Evolutionary conservation across 2,113 vertebrate genomes (phyloP).

Genomic region (Brachypodius melanocephalos): DNA sequence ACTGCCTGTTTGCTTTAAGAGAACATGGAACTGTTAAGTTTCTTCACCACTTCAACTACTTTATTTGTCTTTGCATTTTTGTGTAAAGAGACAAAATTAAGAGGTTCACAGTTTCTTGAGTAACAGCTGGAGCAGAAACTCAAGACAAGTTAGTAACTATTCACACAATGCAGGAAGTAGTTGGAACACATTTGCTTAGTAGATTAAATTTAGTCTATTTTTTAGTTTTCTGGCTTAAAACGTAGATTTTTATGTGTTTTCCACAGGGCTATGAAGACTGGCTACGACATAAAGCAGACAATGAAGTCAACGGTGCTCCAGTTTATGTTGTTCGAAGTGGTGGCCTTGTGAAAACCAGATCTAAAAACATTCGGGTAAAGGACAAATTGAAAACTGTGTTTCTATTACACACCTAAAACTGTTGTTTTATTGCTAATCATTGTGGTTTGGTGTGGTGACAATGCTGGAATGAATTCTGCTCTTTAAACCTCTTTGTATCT

Average conservation of each 20-base stretch:
- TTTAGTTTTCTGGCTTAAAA: background rate
- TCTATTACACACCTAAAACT: background rate
- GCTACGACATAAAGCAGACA: slow-evolving; percentile 97
- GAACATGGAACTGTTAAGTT: background rate
- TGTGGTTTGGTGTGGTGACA: background rate
- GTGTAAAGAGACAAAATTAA: background rate
- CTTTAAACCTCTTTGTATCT: background rate
- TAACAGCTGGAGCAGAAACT: background rate
- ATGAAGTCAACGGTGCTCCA: slow-evolving; percentile 96
- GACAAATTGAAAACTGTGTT: background rate
- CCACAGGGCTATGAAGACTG: slow-evolving; percentile 95
- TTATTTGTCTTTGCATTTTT: background rate
- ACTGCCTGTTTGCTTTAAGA: background rate
- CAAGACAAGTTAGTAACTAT: background rate
- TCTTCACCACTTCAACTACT: background rate
- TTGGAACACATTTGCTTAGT: background rate
- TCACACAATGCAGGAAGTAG: background rate
- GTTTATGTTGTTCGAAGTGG: slow-evolving; percentile 97
- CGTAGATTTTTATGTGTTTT: background rate
- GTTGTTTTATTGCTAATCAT: background rate
- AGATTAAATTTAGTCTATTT: background rate
- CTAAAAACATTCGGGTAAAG: slow-evolving; percentile 92
- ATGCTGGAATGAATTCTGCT: background rate
- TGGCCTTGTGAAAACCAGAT: slow-evolving; percentile 95
- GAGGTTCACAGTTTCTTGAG: background rate